Conservation (phyloP, 2,113 vertebrate genomes). For the Ophthalmolycus amberensis region DNA sequence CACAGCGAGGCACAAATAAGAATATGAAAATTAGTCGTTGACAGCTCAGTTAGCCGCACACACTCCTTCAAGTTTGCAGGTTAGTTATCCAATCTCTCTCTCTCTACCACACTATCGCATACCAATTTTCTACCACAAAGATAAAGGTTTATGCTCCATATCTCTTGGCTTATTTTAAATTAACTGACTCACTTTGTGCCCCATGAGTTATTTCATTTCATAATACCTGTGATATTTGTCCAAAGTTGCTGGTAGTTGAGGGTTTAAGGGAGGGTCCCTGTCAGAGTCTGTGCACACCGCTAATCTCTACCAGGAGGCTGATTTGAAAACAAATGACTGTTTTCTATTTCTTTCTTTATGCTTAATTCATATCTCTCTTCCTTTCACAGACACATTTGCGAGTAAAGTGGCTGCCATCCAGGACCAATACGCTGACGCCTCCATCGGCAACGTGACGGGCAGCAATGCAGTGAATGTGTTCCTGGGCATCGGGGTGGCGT, state of each 20-base stretch:
- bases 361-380: neutral
- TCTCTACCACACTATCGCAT: neutral
- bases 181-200: neutral
- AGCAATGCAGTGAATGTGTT: slow-evolving; percentile 90
- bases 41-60: slow-evolving; percentile 18
- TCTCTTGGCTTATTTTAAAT: neutral
- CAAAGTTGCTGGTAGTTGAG: neutral
- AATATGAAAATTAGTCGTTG: slow-evolving; percentile 28
- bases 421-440: slow-evolving; percentile 88
- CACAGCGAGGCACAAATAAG: slow-evolving; percentile 24
- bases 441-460: slow-evolving; percentile 89
- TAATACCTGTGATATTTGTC: neutral
- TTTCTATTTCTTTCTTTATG: neutral
- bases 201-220: neutral
- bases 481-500: slow-evolving; percentile 88
- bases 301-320: neutral
- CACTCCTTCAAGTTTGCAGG: neutral
- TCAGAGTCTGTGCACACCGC: neutral
- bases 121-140: neutral
- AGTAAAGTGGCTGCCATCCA: slow-evolving; percentile 89
- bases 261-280: neutral
- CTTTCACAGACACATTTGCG: slow-evolving; percentile 85
- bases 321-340: neutral
- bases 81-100: neutral
- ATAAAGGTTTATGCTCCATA: neutral